Base-by-base conservation (phyloP, 2,113 vertebrate genomes). In the Cyanistes caeruleus region DNA sequence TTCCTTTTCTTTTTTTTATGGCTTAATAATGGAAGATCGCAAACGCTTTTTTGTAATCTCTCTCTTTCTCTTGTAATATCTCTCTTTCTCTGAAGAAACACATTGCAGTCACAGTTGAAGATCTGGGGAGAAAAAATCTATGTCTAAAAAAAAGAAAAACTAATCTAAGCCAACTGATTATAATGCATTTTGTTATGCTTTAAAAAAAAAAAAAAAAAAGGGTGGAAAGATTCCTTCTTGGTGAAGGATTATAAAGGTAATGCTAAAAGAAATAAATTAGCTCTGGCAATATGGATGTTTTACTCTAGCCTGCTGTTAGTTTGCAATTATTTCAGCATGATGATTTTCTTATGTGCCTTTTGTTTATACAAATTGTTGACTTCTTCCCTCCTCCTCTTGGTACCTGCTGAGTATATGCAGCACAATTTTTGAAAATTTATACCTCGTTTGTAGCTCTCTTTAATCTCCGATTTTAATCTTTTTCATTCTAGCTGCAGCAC, bases 101-200 rank as follows among this genome's bases (percentile, higher is more conserved):
- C 63, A 56, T 56, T 88, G 79, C 79, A 85, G 53, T 64, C 62
- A 49, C 51, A 87, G 37, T 0, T 89, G 31, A 95, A 67, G 72
- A 37, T 72, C 88, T 27, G 84, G 78, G 21, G 4, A 56, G 41
- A 79, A 62, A 82, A 83, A 86, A 82, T 55, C 44, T 70, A 43
- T 69, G 33, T 28, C 20, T 41, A 41, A 44, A 84, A 84, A 69
- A 70, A 58, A 35, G 15, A 27, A 73, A 80, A 72, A 18, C 41
- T 65, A 84, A 90, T 87, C 70, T 82, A 85, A 51, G 74, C 53
- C 35, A 67, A 43, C 48, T 85, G 82, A 87, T 93, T 72, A 84
- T 60, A 91, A 93, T 44, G 22, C n/a, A 28, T 65, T 88, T 83
- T 92, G 8, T 92, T n/a, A 37, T 49, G 37, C 11, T 52, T 13